Evolutionary conservation across 1,140 invertebrate species (phyloP).

Genomic region (Neotoxoptera formosana): DNA sequence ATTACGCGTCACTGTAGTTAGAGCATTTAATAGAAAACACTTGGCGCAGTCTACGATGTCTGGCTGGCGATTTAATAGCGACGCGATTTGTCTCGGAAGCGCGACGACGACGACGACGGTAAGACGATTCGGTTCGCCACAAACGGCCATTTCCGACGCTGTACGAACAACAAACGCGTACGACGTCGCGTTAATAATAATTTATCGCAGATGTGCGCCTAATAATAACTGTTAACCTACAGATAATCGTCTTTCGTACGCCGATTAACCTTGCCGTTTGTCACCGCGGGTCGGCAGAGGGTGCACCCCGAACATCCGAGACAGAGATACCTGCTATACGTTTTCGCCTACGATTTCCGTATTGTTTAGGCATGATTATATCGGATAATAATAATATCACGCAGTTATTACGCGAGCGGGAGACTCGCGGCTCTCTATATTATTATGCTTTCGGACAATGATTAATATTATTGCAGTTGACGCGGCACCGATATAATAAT

Average conservation of each 20-base stretch:
- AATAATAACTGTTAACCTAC: neutral
- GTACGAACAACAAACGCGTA: too few relatives aligned
- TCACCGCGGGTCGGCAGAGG: neutral
- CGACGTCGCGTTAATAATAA: neutral
- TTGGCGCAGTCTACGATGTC: neutral
- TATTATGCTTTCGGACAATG: neutral
- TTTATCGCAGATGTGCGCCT: neutral
- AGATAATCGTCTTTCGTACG: neutral
- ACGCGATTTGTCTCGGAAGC: neutral
- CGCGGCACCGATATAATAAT: neutral
- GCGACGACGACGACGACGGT: too few relatives aligned
- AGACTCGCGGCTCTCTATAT: neutral
- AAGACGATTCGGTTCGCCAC: neutral
- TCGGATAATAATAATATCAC: neutral
- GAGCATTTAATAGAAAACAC: too few relatives aligned
- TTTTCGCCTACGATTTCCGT: too few relatives aligned
- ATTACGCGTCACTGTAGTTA: too few relatives aligned
- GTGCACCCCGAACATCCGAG: neutral
- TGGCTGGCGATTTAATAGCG: neutral
- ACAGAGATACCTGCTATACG: too few relatives aligned
- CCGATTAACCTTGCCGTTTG: neutral
- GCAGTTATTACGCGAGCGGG: neutral
- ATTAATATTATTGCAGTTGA: neutral
- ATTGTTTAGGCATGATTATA: too few relatives aligned
- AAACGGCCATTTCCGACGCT: neutral